Percentiles rank a stretch among this genome's conserved stretches.
These are phyloP conservation scores for Oreochromis grahami DNA, from an alignment of 2,797 vertebrate genomes.

Conservation along the genomic window DNA sequence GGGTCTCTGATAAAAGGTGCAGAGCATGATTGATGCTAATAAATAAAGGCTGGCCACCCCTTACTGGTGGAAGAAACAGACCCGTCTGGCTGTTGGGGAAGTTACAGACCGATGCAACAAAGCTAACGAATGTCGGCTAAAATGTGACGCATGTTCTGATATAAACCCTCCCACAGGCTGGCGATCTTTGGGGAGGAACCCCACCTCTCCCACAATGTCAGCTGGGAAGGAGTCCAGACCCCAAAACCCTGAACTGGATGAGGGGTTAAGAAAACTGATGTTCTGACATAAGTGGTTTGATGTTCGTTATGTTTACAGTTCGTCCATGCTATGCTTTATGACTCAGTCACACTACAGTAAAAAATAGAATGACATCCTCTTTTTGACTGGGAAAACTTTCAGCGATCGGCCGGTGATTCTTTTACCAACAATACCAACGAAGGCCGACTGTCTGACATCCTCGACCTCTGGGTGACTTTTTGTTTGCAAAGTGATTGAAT, in stretches of 20 bases:
- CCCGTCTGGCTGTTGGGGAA: not conserved
- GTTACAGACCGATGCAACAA: not conserved
- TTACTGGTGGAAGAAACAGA: not conserved
- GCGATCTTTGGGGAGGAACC: not conserved
- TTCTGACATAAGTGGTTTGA: not conserved
- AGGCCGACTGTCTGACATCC: not conserved
- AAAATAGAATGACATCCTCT: not conserved
- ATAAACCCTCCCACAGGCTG: not conserved
- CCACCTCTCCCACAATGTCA: not conserved
- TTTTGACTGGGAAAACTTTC: not conserved
- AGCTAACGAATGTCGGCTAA: not conserved
- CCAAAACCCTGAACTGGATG: not conserved
- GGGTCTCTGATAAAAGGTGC: not conserved
- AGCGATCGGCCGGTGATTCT: not conserved
- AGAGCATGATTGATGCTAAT: not conserved
- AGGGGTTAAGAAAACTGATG: not conserved
- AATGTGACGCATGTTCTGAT: not conserved
- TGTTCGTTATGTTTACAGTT: not conserved
- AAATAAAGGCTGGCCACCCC: not conserved
- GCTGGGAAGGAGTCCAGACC: not conserved
- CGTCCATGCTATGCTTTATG: not conserved
- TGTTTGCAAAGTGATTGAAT: not conserved
- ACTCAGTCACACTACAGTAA: not conserved
- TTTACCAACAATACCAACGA: not conserved
- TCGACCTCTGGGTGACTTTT: not conserved